Conservation (phyloP, 2,888 invertebrate genomes). For the Liodrosophila aerea region DNA sequence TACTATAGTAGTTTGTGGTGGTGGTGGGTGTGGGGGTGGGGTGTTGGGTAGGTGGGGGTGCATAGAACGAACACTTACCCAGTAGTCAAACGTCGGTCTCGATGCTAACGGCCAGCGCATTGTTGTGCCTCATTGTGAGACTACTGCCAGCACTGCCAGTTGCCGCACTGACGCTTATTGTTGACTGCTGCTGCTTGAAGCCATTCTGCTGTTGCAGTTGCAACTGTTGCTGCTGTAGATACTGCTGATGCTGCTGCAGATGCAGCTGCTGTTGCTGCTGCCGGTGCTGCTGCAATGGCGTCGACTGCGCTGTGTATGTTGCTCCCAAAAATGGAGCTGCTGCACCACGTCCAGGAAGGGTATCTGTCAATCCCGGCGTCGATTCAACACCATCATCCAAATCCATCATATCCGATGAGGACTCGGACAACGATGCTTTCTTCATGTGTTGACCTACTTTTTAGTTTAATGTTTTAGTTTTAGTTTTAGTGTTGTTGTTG, state of each 20-base stretch:
- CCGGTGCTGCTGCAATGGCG: conserved; percentile 47
- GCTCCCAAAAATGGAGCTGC: conserved; percentile 83
- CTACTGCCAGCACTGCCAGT: conserved; percentile 83
- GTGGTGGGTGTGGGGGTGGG: background rate
- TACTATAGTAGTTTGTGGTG: conserved; percentile 14
- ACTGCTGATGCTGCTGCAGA: conserved; percentile 63
- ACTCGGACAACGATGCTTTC: conserved; percentile 93
- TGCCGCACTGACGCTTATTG: conserved; percentile 68
- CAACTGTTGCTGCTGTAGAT: conserved; percentile 59
- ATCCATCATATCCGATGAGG: conserved; percentile 95
- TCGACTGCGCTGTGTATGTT: conserved; percentile 53
- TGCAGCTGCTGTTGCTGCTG: conserved; percentile 56
- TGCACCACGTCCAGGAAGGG: conserved; percentile 82
- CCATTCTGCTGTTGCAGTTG: conserved; percentile 77
- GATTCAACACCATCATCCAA: conserved; percentile 91
- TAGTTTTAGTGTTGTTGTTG: conserved; percentile 36
- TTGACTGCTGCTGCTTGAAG: conserved; percentile 72
- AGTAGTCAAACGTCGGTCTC: conserved; percentile 98
- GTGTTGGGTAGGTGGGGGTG: conserved; percentile 4
- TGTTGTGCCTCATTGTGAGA: conserved; percentile 90
- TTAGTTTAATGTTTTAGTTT: conserved; percentile 73
- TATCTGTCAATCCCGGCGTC: conserved; percentile 82
- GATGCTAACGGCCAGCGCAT: conserved; percentile 92
- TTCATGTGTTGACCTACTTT: conserved; percentile 92
- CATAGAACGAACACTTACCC: conserved; percentile 84